Base-by-base conservation (phyloP, 2,888 invertebrate species). In the Fragum fragum region DNA sequence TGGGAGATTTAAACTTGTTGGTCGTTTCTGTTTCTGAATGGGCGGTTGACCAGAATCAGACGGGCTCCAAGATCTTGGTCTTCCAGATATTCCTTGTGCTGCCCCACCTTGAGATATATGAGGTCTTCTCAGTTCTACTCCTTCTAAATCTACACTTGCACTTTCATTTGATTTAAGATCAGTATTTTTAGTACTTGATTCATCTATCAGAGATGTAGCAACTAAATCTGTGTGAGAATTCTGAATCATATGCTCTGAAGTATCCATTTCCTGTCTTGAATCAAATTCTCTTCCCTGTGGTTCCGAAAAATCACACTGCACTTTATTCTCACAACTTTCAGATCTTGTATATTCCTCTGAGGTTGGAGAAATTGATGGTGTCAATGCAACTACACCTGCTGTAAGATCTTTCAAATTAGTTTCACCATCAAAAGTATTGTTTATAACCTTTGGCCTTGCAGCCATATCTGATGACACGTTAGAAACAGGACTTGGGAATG, bases 1-100 rank as follows among this genome's bases (percentile, higher is more conserved):
- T n/a, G 93, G 93, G 21, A 94, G 88, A 82, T 93, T 92, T 36
- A 94, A 87, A 80, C 93, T 94, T 26, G 93, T 94, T 14, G 94
- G 94, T 57, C 94, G 89, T 75, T 90, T 92, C 82, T 90, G 89
- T 73, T 89, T 91, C 32, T 84, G 85, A 21, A 84, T 59, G 18
- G 80, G 85, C 32, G 83, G 74, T 29, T 86, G 76, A 23, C 83
- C 88, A 1, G 83, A 77, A 21, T 87, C 85, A 21, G 88, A 79
- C 3, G 90, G 90, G 23, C 89, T 88, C 90, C 90, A 91, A 6
- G 90, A 90, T 53, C 87, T 85, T 21, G 91, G 90, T 21, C 90
- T 84, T 11, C 66, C 66, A 5, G 66, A 23, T 1, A 23, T 11
- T 36, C 73, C 83, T 23, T 57, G 36, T 5, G 73, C 76, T 29